Conservation (phyloP, 2,113 vertebrate genomes). For the Butorides virescens region DNA sequence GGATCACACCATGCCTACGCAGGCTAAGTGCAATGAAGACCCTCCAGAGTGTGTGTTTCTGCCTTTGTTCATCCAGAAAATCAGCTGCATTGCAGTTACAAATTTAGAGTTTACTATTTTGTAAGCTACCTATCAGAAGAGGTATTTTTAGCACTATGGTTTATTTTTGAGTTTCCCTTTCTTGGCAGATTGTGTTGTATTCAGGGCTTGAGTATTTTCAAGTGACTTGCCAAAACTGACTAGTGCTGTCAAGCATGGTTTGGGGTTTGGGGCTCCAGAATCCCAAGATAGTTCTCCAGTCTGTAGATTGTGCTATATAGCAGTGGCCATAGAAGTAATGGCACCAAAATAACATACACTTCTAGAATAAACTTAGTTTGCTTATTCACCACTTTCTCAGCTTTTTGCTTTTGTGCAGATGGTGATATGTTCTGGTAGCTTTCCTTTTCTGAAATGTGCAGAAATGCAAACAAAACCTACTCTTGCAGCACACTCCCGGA, state of each 20-base stretch:
- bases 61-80: background rate
- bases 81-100: background rate
- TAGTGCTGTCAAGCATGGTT: background rate
- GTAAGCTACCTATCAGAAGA: background rate
- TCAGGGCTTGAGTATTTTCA: background rate
- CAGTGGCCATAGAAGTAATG: background rate
- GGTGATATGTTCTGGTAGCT: background rate
- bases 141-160: background rate
- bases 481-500: background rate
- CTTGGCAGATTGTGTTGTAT: background rate
- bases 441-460: background rate
- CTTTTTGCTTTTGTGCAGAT: background rate
- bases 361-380: background rate
- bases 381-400: background rate
- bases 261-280: background rate
- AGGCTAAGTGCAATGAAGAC: background rate
- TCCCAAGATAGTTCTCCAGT: background rate
- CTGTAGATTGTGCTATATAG: background rate
- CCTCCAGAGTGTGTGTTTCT: background rate
- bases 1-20: rapidly evolving
- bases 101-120: background rate
- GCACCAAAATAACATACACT: background rate
- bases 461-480: background rate
- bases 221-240: background rate
- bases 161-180: background rate